These are phyloP conservation scores for Stratiomys singularior DNA, from an alignment of 2,888 invertebrate genomes.

Conservation along the genomic window DNA sequence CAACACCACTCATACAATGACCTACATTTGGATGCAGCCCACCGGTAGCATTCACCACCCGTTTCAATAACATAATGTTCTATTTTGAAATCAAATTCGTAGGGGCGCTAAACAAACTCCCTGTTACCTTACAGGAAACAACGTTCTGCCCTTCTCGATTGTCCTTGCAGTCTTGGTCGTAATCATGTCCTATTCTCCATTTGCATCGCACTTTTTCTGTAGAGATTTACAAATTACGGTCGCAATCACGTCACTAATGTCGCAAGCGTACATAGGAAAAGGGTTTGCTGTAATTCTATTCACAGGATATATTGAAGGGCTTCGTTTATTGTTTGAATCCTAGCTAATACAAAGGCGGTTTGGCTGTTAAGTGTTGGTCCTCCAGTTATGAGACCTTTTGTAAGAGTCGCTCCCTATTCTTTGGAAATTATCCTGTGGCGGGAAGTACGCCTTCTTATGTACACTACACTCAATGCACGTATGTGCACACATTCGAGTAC, in stretches of 20 bases:
- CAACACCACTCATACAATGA: conserved; percentile 24
- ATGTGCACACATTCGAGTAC: not conserved
- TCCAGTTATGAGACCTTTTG: conserved; percentile 48
- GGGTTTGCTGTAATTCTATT: conserved; percentile 46
- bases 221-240: conserved; percentile 28
- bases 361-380: conserved; percentile 51
- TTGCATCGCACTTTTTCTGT: not conserved
- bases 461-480: not conserved
- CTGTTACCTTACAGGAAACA: not conserved
- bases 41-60: not conserved
- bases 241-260: conserved; percentile 40
- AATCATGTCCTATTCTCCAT: conserved; percentile 33
- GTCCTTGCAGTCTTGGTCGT: not conserved
- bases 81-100: not conserved
- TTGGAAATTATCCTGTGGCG: conserved; percentile 44
- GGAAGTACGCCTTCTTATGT: not conserved
- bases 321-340: conserved; percentile 50
- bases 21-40: conserved; percentile 25
- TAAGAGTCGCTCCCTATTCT: conserved; percentile 44
- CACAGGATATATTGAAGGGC: conserved; percentile 49
- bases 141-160: not conserved
- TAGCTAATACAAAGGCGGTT: conserved; percentile 48
- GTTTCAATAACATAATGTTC: not conserved
- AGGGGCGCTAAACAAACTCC: not conserved
- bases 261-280: conserved; percentile 12